Percentiles rank a stretch among this genome's conserved stretches.
These are phyloP conservation scores for Drosophila takahashii DNA, from an alignment of 1,140 invertebrate species.

Conservation along the genomic window DNA sequence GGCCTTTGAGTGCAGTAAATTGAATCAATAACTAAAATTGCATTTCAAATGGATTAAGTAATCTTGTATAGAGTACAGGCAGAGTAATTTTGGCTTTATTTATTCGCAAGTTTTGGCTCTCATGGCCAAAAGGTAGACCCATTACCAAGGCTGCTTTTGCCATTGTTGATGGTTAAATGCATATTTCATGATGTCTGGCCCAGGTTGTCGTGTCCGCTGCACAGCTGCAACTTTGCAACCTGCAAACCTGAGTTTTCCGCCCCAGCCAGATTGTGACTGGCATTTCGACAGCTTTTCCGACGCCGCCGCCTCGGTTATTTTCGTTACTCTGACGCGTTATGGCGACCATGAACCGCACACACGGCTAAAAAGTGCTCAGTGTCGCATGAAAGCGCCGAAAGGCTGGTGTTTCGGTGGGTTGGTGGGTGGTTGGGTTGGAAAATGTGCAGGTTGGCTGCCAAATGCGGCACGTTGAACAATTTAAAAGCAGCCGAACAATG, in stretches of 20 bases:
- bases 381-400: constrained; percentile 47
- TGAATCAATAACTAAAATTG: constrained; percentile 12
- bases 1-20: constrained; percentile 7
- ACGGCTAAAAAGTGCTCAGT: constrained; percentile 53
- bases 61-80: neutral
- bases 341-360: constrained; percentile 53
- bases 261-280: constrained; percentile 41
- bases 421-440: constrained; percentile 16
- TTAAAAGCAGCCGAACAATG: constrained; percentile 62
- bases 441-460: constrained; percentile 37
- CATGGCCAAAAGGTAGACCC: constrained; percentile 3
- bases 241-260: constrained; percentile 19
- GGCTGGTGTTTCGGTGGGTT: neutral
- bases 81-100: constrained; percentile 11
- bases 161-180: constrained; percentile 65
- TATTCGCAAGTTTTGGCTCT: constrained; percentile 19
- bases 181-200: constrained; percentile 64
- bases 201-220: constrained; percentile 35
- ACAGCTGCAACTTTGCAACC: constrained; percentile 41
- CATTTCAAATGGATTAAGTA: constrained; percentile 28
- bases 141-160: constrained; percentile 27
- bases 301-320: constrained; percentile 54
- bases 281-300: constrained; percentile 69
- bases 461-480: constrained; percentile 43
- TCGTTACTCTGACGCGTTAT: constrained; percentile 48